phyloP scores from a whole-genome alignment of 2,888 invertebrate genomes.

The Dastarcus helophoroides region DNA sequence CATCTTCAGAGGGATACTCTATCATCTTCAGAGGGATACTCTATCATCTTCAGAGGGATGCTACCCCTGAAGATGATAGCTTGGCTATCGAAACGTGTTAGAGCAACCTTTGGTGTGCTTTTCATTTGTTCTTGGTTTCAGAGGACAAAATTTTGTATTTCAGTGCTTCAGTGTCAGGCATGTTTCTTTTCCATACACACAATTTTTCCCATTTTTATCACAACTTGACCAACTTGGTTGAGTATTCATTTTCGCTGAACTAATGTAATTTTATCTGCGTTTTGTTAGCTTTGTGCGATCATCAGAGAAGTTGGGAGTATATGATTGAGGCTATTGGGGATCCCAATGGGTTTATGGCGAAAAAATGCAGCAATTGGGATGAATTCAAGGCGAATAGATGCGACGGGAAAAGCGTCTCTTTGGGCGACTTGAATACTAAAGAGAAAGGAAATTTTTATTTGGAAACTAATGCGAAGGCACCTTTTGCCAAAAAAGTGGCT shows the following conservation, averaged over 20 bases:
- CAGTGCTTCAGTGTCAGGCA: too few relatives aligned
- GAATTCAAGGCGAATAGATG: not conserved
- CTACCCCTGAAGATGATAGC: too few relatives aligned
- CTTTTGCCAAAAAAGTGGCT: not conserved
- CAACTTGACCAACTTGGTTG: too few relatives aligned
- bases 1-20: too few relatives aligned
- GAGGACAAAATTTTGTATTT: too few relatives aligned
- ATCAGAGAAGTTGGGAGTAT: constrained; percentile 1
- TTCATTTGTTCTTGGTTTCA: too few relatives aligned
- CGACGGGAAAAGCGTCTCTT: not conserved
- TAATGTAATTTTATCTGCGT: not conserved
- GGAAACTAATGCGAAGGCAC: not conserved
- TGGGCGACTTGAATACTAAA: constrained; percentile 1
- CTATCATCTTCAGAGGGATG: too few relatives aligned
- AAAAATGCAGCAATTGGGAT: not conserved
- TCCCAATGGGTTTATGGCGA: not conserved
- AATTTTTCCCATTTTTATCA: too few relatives aligned
- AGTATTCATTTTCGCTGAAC: not conserved
- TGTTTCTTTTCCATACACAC: too few relatives aligned
- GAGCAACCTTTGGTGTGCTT: too few relatives aligned
- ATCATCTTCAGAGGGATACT: too few relatives aligned
- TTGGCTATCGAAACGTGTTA: too few relatives aligned
- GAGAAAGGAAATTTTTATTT: constrained; percentile 1
- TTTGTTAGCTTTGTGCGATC: not conserved
- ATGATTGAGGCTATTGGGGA: not conserved